Evolutionary conservation across 2,113 vertebrate species (phyloP).

Genomic region (Pseudorectes ferrugineus): DNA sequence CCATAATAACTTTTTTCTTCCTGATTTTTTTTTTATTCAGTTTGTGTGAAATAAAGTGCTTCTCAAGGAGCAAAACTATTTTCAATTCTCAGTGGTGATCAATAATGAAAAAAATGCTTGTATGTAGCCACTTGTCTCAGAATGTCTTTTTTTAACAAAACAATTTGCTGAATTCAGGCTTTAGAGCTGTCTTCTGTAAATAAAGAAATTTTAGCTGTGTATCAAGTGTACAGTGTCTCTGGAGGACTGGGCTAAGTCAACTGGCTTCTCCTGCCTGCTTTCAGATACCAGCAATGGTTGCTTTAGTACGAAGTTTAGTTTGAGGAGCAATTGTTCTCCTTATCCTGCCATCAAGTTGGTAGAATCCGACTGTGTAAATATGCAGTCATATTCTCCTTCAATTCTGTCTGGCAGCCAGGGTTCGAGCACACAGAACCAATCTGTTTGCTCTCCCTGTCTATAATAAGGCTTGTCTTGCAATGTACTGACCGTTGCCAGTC

Average conservation of each 20-base stretch:
- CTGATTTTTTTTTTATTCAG: background rate
- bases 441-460: background rate
- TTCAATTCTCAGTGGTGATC: background rate
- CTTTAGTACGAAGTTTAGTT: background rate
- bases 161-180: background rate
- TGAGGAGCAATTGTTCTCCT: background rate
- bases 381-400: background rate
- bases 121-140: background rate
- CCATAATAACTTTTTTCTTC: background rate
- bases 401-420: background rate
- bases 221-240: background rate
- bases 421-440: background rate
- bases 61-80: background rate
- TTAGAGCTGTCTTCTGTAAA: background rate
- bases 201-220: background rate
- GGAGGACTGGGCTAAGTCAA: background rate
- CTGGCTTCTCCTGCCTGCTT: background rate
- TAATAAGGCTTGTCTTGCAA: background rate
- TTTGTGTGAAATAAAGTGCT: background rate
- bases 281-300: background rate
- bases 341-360: background rate
- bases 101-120: background rate
- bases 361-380: background rate
- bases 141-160: background rate
- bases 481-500: background rate